phyloP scores from a whole-genome alignment of 2,888 invertebrate genomes.

The Diogma glabrata region DNA sequence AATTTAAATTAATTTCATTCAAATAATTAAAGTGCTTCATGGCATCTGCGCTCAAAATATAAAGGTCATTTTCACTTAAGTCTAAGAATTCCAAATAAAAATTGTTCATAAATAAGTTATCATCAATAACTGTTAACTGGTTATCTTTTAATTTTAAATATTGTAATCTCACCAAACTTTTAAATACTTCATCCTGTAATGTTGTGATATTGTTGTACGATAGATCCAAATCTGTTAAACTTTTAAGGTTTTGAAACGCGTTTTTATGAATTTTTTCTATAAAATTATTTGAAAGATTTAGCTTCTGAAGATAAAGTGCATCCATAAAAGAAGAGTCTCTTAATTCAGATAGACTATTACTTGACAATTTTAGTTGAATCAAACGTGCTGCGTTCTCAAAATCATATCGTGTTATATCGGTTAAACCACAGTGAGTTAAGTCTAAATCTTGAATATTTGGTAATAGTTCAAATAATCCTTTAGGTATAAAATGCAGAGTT shows the following conservation, averaged over 20 bases:
- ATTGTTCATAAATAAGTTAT: not conserved
- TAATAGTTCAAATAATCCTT: not conserved
- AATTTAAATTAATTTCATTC: too few species aligned
- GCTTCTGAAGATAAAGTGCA: not conserved
- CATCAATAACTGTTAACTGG: too few species aligned
- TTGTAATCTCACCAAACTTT: too few species aligned
- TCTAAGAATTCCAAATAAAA: not conserved
- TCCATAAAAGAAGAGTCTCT: not conserved
- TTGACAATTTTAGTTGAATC: not conserved
- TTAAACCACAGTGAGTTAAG: not conserved
- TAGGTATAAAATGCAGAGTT: not conserved
- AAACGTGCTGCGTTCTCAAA: not conserved
- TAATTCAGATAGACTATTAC: not conserved
- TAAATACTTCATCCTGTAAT: too few species aligned
- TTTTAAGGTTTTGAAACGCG: not conserved
- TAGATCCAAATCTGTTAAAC: not conserved
- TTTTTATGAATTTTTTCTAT: not conserved
- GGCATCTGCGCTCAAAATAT: not conserved
- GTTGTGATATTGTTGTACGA: not conserved
- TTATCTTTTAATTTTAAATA: too few species aligned
- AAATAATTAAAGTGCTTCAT: slow-evolving; percentile 1
- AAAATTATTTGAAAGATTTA: not conserved
- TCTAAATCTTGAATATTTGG: not conserved
- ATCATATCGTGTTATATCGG: not conserved
- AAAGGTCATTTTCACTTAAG: not conserved